Base-by-base conservation (phyloP, 1,140 invertebrate genomes). In the Apolygus lucorum region DNA sequence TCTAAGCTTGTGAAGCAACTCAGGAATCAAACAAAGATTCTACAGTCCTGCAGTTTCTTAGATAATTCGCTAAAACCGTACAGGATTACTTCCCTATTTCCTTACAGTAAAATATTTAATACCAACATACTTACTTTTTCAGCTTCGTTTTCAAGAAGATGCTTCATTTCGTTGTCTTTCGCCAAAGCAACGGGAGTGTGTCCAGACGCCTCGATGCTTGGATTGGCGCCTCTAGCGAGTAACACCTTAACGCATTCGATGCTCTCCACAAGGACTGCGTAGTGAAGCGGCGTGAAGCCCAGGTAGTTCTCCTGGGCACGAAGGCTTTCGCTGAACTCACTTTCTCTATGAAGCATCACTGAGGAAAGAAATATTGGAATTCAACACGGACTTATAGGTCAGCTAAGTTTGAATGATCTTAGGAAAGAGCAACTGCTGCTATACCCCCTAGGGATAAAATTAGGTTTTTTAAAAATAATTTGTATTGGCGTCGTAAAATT, bases 281-380 rank as follows among this genome's bases (percentile, higher is more conserved):
- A 97, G 79, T 96, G 93, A 52, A 97, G 81, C 54, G 93, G 86
- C 66, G 93, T 95, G 78, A 91, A 95, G 22, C 92, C 93, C 71
- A 86, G 82, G 77, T 93, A 96, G 11, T 85, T 87, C n/a, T 54
- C 72, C 66, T 69, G 67, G 8, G 70, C 67, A 17, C 87, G 74
- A 69, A 95, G 82, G 26, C 82, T 76, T 72, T 87, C 82, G 74
- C 85, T 89, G 78, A 95, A 96, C 77, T 93, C 90, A 54, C 90
- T 87, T 76, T 93, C 90, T 69, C 91, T 80, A 28, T 81, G 82
- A 68, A 85, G 79, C 63, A 90, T 76, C 14, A 91, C 88, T 88
- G n/a, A n/a, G n/a, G n/a, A n/a, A n/a, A n/a, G n/a, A n/a, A n/a
- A n/a, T n/a, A n/a, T n/a, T n/a, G n/a, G n/a, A n/a, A n/a, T n/a